These are phyloP conservation scores for Fistularia commersonii DNA, from an alignment of 2,797 vertebrate genomes.

Conservation along the genomic window DNA sequence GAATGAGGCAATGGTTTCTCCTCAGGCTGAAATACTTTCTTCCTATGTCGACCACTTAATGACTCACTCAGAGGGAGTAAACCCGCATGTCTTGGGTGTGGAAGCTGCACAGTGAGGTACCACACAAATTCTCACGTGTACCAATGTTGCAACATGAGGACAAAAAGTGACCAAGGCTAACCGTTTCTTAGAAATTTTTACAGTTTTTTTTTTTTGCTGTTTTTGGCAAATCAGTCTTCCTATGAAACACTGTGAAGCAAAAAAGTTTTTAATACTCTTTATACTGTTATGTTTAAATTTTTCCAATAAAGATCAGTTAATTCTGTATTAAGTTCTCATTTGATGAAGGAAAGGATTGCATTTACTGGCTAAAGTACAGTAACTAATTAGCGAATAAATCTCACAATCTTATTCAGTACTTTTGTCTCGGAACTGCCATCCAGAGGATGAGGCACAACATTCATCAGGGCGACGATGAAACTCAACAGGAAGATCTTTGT, in stretches of 20 bases:
- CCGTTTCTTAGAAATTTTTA: slow-evolving; percentile 23
- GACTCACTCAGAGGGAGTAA: slow-evolving; percentile 5
- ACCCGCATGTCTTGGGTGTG: slow-evolving; percentile 41
- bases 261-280: slow-evolving; percentile 22
- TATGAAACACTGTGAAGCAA: slow-evolving; percentile 52
- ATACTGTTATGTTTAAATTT: slow-evolving; percentile 21
- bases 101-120: slow-evolving; percentile 33
- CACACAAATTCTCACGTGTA: slow-evolving; percentile 26
- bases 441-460: no score
- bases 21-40: slow-evolving; percentile 15
- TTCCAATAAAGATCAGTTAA: slow-evolving; percentile 52
- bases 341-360: no score
- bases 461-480: no score
- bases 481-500: no score
- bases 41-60: slow-evolving; percentile 14
- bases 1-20: slow-evolving; percentile 50
- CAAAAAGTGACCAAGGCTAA: slow-evolving; percentile 23
- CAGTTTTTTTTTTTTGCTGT: slow-evolving; percentile 35
- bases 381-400: no score
- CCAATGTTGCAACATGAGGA: slow-evolving; percentile 44
- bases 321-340: neutral
- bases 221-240: slow-evolving; percentile 13
- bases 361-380: no score
- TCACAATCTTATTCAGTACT: neutral
- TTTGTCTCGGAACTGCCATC: neutral